Evolutionary conservation across 1,140 invertebrate genomes (phyloP), one percentile per base, ranked within the genome.

Genomic region (Cydia strobilella): DNA sequence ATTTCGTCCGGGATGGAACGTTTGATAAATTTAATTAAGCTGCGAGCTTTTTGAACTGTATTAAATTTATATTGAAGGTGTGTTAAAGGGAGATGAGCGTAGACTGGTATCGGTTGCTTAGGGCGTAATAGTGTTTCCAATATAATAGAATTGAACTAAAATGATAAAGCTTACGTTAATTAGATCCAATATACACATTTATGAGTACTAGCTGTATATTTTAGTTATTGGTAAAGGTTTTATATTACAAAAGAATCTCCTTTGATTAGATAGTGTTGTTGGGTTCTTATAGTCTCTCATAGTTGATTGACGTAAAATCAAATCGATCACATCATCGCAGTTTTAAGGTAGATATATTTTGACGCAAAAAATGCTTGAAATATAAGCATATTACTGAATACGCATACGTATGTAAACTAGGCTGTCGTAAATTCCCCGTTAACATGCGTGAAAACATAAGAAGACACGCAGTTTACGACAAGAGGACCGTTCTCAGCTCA

Each of bases 391-490:
- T 66, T 79, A 35, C 25, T 5, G n/a, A 63, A 12, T 12, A 35
- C 74, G 76, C 76, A 80, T 75, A 78, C 69, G 66, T 45, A 75
- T 69, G 73, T 74, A 80, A 84, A 81, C 76, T 82, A 81, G 77
- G 83, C 72, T 80, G 80, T 78, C 84, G 86, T 90, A 91, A 90
- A 88, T 85, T 82, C 77, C 75, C 79, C 78, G 81, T 87, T 84
- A 74, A 77, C 84, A 81, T 81, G 74, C 80, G 74, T 72, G 54
- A 75, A 80, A 83, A 84, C 75, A 85, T 88, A 90, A 90, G 82
- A 88, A 87, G 84, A 81, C 81, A 84, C 79, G 81, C 84, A 84
- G 79, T 91, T 91, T 90, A 90, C 85, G 87, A 86, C 76, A 78
- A 80, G 83, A 76, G 75, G 80, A 82, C 82, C 82, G 83, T 87